A percentile compares a stretch with the other conserved stretches of the same genome.
These are phyloP conservation scores for Cosmia pyralina DNA, from an alignment of 2,888 invertebrate genomes.

Conservation along the genomic window DNA sequence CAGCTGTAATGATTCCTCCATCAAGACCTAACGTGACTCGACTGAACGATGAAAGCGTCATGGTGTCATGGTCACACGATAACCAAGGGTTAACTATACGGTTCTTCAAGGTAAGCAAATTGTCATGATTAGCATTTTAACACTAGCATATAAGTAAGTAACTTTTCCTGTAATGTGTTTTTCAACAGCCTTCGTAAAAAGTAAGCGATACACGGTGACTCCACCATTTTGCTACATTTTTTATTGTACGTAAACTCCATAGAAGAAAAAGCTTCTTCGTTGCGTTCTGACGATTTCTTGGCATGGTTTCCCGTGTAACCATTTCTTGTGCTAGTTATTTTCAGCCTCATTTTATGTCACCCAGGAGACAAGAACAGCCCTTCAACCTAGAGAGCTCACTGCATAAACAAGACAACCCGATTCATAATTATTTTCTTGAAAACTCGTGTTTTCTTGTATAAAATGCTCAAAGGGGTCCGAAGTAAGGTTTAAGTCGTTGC, in stretches of 20 bases:
- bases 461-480: constrained; percentile 57
- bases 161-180: neutral
- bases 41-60: constrained; percentile 96
- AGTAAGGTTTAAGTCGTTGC: constrained; percentile 54
- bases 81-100: constrained; percentile 95
- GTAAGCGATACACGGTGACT: neutral
- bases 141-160: neutral
- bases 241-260: neutral
- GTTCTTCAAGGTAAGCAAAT: constrained; percentile 93
- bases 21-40: constrained; percentile 96
- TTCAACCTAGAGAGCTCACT: constrained; percentile 11
- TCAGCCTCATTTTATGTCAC: constrained; percentile 19
- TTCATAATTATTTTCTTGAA: constrained; percentile 56
- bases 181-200: neutral
- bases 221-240: neutral
- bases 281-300: neutral
- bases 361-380: constrained; percentile 18
- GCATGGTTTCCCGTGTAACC: neutral
- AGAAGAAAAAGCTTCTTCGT: neutral
- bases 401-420: constrained; percentile 41
- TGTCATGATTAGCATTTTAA: neutral
- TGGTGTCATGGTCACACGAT: constrained; percentile 97
- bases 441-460: constrained; percentile 58
- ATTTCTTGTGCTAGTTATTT: constrained; percentile 17
- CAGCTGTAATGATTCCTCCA: constrained; percentile 95